Percentiles rank a stretch among this genome's conserved stretches.
Evolutionary conservation across 2,888 invertebrate species (phyloP).

Genomic region (Drosophila demipolita): DNA sequence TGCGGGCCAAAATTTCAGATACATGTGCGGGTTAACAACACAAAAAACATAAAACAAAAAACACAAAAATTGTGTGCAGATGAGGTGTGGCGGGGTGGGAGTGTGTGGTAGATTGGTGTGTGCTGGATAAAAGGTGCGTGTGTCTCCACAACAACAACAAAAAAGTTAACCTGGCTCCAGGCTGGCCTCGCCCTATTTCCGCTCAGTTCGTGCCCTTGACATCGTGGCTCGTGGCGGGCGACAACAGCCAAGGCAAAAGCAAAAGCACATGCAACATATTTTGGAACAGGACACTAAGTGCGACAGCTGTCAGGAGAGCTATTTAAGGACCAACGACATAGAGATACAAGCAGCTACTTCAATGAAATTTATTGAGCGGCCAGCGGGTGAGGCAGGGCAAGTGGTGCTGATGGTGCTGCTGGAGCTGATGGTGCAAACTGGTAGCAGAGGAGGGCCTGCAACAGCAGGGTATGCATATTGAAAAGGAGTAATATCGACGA

Average conservation of each 20-base stretch:
- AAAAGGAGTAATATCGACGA: neutral
- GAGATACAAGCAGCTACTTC: slow-evolving; percentile 24
- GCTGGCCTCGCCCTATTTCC: slow-evolving; percentile 45
- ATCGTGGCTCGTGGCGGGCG: slow-evolving; percentile 46
- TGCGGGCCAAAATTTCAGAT: slow-evolving; percentile 24
- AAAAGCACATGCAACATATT: slow-evolving; percentile 58
- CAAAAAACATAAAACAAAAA: slow-evolving; percentile 4
- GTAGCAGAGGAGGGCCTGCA: neutral
- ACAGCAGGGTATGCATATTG: slow-evolving; percentile 15
- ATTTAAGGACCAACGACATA: slow-evolving; percentile 40
- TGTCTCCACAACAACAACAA: slow-evolving; percentile 28
- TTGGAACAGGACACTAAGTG: slow-evolving; percentile 49
- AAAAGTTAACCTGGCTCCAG: slow-evolving; percentile 29
- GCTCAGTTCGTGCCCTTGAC: slow-evolving; percentile 62
- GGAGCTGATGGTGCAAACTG: neutral
- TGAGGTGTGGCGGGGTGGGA: neutral
- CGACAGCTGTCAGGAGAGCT: slow-evolving; percentile 51
- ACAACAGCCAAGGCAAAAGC: slow-evolving; percentile 22
- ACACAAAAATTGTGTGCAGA: neutral
- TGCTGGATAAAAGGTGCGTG: slow-evolving; percentile 56
- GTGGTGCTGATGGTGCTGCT: neutral
- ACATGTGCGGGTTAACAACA: slow-evolving; percentile 38
- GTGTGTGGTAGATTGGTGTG: neutral
- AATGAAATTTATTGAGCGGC: slow-evolving; percentile 52
- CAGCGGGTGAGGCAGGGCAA: slow-evolving; percentile 14